A percentile compares a stretch with the other conserved stretches of the same genome.
Evolutionary conservation across 2,888 invertebrate genomes (phyloP).

Genomic region (Cheilosia scutellata): DNA sequence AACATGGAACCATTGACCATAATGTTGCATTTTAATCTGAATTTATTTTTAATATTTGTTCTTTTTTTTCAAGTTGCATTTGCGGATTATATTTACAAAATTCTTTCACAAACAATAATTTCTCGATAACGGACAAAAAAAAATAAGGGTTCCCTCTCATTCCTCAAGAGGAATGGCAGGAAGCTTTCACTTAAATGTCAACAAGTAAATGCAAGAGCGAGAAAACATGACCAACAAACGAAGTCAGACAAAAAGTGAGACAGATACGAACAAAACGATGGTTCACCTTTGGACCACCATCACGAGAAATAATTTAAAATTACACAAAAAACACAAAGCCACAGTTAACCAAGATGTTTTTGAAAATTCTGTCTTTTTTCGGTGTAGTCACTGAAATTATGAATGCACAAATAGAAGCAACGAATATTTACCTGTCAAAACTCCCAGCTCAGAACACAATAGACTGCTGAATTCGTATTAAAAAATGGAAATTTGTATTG

Average conservation of each 20-base stretch:
- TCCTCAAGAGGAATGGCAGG: not conserved
- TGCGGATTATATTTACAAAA: too few relatives aligned
- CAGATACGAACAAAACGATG: conserved; percentile 14
- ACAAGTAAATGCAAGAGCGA: conserved; percentile 60
- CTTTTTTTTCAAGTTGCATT: not conserved
- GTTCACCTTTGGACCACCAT: conserved; percentile 60
- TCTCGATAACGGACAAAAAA: not conserved
- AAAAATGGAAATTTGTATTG: not conserved
- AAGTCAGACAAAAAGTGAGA: conserved; percentile 26
- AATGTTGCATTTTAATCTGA: too few relatives aligned
- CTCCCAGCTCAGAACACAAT: not conserved
- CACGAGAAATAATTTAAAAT: conserved; percentile 8
- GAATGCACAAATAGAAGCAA: not conserved
- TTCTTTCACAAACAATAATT: not conserved
- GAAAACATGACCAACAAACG: conserved; percentile 6
- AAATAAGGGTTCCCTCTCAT: not conserved
- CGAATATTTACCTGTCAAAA: conserved; percentile 29
- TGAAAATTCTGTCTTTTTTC: too few relatives aligned
- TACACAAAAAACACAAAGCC: not conserved
- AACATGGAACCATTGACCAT: too few relatives aligned
- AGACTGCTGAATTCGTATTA: not conserved
- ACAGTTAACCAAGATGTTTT: too few relatives aligned
- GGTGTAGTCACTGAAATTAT: not conserved
- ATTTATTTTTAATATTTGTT: not conserved
- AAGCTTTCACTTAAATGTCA: conserved; percentile 63